Evolutionary conservation across 1,140 invertebrate species (phyloP), one percentile per base, ranked within the genome.

Genomic region (Bombus cullumanus): DNA sequence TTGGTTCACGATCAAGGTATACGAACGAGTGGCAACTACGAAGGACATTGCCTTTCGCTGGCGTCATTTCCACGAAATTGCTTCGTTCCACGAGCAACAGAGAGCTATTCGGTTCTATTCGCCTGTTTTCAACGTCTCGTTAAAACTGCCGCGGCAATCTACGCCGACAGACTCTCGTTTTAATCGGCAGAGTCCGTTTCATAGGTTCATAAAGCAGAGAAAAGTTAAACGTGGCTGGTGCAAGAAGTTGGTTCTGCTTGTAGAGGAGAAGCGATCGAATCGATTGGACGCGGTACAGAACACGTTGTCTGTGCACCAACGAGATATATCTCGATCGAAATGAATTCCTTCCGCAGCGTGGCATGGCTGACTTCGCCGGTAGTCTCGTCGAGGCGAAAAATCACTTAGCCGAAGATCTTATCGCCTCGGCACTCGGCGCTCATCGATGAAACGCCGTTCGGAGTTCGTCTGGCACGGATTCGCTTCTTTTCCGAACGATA

Each of bases 381-480:
- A 74, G 85, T 79, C 81, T 78, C 77, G 43, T 25, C 81, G 89
- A 90, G 82, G 82, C 86, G 89, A 91, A 91, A 91, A 91, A 91
- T 91, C 89, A 91, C 89, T 91, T 90, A 91, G 90, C 81, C 83
- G 62, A 69, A 82, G 89, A 91, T 91, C 80, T 73, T 91, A 91
- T 91, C 89, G 15, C 34, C 43, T 25, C 43, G 69, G 59, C 78
- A 83, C 88, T 87, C 78, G 64, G 59, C 81, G 83, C 79, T 88
- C 86, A 77, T 90, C 85, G 88, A 81, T 74, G 85, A 85, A 87
- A 81, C 76, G 80, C 22, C 79, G 57, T 10, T 39, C 10, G 22
- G 47, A 64, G 68, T 59, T 31, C 73, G 78, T 78, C 88, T 74
- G 78, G 64, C 73, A 62, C 73, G 77, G 66, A 88, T 84, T 90